These are phyloP conservation scores for Parapristionchus giblindavisi DNA, from an alignment of 2,888 invertebrate genomes.

Conservation along the genomic window DNA sequence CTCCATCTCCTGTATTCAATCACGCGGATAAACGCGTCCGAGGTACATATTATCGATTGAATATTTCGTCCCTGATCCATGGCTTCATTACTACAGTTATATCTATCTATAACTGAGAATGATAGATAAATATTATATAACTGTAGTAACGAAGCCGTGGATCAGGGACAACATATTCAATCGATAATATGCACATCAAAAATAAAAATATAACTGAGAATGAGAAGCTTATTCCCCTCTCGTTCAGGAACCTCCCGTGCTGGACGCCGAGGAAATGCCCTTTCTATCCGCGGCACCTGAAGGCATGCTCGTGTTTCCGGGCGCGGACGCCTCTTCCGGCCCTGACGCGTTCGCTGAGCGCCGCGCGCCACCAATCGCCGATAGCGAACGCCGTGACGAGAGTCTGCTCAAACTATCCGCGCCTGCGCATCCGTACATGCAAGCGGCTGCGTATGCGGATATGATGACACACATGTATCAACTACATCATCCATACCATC, in stretches of 20 bases:
- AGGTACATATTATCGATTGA: no score
- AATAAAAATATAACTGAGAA: no score
- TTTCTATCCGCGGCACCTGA: neutral
- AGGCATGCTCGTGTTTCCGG: neutral
- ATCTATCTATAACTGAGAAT: neutral
- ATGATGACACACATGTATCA: no score
- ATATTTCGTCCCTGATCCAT: no score
- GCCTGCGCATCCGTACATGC: neutral
- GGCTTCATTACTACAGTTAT: no score
- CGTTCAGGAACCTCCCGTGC: slow-evolving; percentile 22
- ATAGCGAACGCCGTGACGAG: neutral
- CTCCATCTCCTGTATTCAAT: slow-evolving; percentile 20
- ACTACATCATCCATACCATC: neutral
- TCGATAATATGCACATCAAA: no score
- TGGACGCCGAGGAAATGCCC: slow-evolving; percentile 14
- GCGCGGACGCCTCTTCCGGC: neutral
- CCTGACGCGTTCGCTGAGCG: neutral
- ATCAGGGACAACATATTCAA: no score
- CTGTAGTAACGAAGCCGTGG: no score
- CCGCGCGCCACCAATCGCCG: neutral
- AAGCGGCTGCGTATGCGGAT: neutral
- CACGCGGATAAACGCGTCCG: neutral
- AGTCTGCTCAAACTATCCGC: slow-evolving; percentile 22
- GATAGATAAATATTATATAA: no score
- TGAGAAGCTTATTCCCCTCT: neutral